These are phyloP conservation scores for Lacerta agilis DNA, from an alignment of 2,797 vertebrate genomes.

Conservation along the genomic window DNA sequence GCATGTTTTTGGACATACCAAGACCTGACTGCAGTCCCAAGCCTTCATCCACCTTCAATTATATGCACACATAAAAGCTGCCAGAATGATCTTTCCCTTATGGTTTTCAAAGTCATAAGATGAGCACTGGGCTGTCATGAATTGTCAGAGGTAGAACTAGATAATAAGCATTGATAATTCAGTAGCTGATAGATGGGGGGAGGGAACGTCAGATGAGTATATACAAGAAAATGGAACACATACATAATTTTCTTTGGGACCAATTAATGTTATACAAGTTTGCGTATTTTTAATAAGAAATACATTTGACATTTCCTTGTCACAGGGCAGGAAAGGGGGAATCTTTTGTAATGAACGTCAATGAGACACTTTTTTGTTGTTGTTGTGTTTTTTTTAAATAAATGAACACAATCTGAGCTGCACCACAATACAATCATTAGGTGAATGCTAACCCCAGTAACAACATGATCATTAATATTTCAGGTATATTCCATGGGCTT, in stretches of 20 bases:
- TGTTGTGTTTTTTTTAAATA: conserved; percentile 48
- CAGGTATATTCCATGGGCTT: conserved; percentile 58
- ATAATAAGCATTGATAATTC: conserved; percentile 64
- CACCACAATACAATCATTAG: conserved; percentile 53
- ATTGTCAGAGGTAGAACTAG: conserved; percentile 58
- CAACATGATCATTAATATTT: conserved; percentile 65
- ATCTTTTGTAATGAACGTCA: conserved; percentile 62
- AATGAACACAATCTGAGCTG: conserved; percentile 57
- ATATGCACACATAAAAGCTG: conserved; percentile 41
- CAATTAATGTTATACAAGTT: conserved; percentile 70
- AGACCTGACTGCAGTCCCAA: neutral
- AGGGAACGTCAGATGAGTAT: conserved; percentile 53
- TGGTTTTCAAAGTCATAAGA: conserved; percentile 48
- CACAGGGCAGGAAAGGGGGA: neutral
- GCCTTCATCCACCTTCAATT: conserved; percentile 42
- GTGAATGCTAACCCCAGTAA: conserved; percentile 55
- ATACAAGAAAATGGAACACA: conserved; percentile 56
- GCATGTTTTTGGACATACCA: neutral
- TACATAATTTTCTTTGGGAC: conserved; percentile 75
- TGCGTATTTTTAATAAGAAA: conserved; percentile 58
- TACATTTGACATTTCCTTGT: conserved; percentile 38
- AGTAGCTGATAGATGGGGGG: conserved; percentile 63
- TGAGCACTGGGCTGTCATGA: conserved; percentile 50
- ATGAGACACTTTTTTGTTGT: conserved; percentile 54
- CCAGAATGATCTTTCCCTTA: conserved; percentile 27